Evolutionary conservation across 1,140 invertebrate genomes (phyloP).

Genomic region (Plectrocnemia conspersa): DNA sequence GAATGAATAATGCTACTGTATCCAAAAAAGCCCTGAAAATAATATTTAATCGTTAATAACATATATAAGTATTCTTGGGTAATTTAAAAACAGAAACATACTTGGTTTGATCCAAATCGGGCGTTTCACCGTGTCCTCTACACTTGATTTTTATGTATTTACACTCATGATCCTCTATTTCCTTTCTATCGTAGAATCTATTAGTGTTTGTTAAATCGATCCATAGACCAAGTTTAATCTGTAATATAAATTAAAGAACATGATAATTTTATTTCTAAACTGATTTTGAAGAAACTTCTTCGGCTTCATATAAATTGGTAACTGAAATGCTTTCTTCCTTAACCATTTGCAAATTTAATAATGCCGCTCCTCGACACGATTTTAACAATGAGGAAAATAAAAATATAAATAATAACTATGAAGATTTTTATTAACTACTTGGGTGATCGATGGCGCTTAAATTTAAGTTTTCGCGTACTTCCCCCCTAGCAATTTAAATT

Average conservation of each 20-base stretch:
- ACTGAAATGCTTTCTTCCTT: too few species aligned
- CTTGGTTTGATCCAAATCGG: slow-evolving; percentile 69
- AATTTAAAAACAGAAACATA: slow-evolving; percentile 16
- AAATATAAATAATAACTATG: too few species aligned
- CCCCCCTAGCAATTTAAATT: too few species aligned
- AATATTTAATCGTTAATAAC: slow-evolving; percentile 1
- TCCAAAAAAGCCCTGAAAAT: slow-evolving; percentile 62
- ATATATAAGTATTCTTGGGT: not conserved
- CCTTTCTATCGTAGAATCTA: slow-evolving; percentile 82
- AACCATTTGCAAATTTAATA: too few species aligned
- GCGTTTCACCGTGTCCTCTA: slow-evolving; percentile 78
- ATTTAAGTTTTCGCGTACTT: too few species aligned
- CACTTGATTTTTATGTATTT: slow-evolving; percentile 85
- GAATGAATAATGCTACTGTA: slow-evolving; percentile 73
- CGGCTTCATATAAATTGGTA: too few species aligned
- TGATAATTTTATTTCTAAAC: slow-evolving; percentile 1
- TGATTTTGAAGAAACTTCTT: not conserved
- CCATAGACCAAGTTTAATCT: slow-evolving; percentile 89
- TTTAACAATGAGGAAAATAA: too few species aligned
- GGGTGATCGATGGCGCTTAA: too few species aligned
- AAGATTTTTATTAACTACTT: too few species aligned
- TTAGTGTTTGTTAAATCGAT: slow-evolving; percentile 94
- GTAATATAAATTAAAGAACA: slow-evolving; percentile 35
- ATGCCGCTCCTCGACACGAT: too few species aligned
- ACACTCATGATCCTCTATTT: slow-evolving; percentile 69